Evolutionary conservation across 2,888 invertebrate species (phyloP), one percentile per base, ranked within the genome.

Genomic region (Biston stratarius): DNA sequence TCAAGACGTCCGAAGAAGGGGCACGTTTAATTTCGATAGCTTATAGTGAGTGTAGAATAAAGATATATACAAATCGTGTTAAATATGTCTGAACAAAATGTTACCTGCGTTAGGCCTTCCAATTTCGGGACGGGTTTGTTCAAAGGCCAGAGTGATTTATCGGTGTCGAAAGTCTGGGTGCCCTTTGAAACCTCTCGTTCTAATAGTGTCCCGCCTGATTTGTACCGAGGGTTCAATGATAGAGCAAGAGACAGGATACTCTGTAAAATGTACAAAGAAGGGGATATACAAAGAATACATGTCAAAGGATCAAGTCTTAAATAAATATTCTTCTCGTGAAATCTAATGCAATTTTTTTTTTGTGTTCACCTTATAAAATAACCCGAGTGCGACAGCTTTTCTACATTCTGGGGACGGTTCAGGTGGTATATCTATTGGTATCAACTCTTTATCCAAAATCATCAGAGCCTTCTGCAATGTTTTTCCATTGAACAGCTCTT

Each of bases 321-420:
- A 12, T 12, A 12, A 10, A 40, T 14, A 53, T 8, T 14, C n/a
- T 5, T 3, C 0, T 51, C 2, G 7, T 34, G 6, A n/a, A 24
- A 51, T 49, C n/a, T n/a, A n/a, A n/a, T n/a, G n/a, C n/a, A n/a
- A n/a, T n/a, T n/a, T n/a, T n/a, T n/a, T n/a, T n/a, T n/a, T n/a
- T n/a, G n/a, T n/a, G n/a, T n/a, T 76, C 84, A 96, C 97, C 95
- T 97, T 98, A 85, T 97, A 98, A 80, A 98, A 96, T n/a, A 98
- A 89, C 6, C 96, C 95, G 64, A 96, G 91, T 0, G 97, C 96
- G 9, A 98, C 88, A 11, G 94, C 93, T 77, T 95, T 96, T 36
- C 97, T 94, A 78, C 96, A 97, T 45, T 90, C 91, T 0, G 96
- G 95, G 0, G 95, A 94, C 0, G 96, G 95, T 78, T 97, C 96